Evolutionary conservation across 2,797 vertebrate genomes (phyloP), one percentile per base, ranked within the genome.

Genomic region (Crocodylus rhombifer): DNA sequence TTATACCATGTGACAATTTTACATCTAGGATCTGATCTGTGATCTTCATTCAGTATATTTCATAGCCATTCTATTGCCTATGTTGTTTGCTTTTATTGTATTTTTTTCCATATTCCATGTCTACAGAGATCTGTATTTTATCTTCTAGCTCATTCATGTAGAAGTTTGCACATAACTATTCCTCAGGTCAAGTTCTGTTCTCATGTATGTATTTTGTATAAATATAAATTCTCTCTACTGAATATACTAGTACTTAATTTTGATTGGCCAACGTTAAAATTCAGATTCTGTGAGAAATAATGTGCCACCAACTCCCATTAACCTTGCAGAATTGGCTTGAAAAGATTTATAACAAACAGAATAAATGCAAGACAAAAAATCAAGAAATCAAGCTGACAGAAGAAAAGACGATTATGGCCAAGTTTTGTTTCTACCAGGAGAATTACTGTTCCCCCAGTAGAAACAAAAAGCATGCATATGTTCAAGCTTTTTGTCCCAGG

Each of bases 81-180:
- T 84, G 78, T 84, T 86, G 76, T 90, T 90, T 85, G 69, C 73
- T 74, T 60, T 60, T 82, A 78, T 74, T 33, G 65, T 74, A 86
- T 84, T 64, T 73, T 71, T 91, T 82, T 74, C 80, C 89, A 87
- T 82, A 74, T 78, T 87, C 82, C 78, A 91, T 83, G 60, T 60
- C 55, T 23, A 60, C 26, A 33, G 23, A 16, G 65, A 65, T 86
- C 74, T 86, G 33, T n/a, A 78, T 82, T 91, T 73, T 74, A 55
- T 75, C 60, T 78, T 71, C 82, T 60, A 82, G 80, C 75, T 79
- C 51, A 82, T 67, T 79, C 69, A 84, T 79, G 55, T 64, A 55
- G 80, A 87, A 78, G 75, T 60, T 65, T 36, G 51, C 23, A n/a
- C 65, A 65, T 78, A 79, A 87, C 73, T 58, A 73, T 77, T 65